Evolutionary conservation across 2,797 vertebrate species (phyloP).

Genomic region (Gymnopithys bicolor): DNA sequence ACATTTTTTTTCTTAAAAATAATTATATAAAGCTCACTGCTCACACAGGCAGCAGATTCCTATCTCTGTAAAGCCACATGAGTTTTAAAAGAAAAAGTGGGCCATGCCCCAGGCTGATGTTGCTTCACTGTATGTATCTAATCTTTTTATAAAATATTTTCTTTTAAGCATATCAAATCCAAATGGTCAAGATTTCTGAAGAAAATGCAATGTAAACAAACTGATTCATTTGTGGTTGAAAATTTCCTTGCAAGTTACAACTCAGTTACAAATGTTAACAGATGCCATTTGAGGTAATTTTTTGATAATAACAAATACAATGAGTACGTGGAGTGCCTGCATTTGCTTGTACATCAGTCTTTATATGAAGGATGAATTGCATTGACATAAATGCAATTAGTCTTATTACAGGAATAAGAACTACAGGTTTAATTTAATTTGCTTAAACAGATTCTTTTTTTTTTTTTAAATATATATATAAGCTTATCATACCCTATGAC

Average conservation of each 20-base stretch:
- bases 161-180: not conserved
- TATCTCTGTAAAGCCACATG: not conserved
- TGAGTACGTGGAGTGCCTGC: not conserved
- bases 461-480: not conserved
- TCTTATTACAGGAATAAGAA: not conserved
- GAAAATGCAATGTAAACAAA: not conserved
- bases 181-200: not conserved
- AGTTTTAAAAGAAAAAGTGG: not conserved
- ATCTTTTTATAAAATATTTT: not conserved
- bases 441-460: not conserved
- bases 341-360: not conserved
- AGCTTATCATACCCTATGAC: not conserved
- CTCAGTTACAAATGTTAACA: not conserved
- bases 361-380: not conserved
- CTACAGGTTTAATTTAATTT: not conserved
- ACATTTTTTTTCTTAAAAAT: not conserved
- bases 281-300: not conserved
- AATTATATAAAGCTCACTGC: not conserved
- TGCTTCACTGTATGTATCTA: not conserved
- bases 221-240: not conserved
- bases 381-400: not conserved
- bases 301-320: not conserved
- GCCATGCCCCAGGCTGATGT: fast-evolving
- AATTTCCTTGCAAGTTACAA: not conserved
- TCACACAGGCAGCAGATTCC: not conserved